Evolutionary conservation across 2,113 vertebrate species (phyloP).

Genomic region (Phalacrocorax brasilianus): DNA sequence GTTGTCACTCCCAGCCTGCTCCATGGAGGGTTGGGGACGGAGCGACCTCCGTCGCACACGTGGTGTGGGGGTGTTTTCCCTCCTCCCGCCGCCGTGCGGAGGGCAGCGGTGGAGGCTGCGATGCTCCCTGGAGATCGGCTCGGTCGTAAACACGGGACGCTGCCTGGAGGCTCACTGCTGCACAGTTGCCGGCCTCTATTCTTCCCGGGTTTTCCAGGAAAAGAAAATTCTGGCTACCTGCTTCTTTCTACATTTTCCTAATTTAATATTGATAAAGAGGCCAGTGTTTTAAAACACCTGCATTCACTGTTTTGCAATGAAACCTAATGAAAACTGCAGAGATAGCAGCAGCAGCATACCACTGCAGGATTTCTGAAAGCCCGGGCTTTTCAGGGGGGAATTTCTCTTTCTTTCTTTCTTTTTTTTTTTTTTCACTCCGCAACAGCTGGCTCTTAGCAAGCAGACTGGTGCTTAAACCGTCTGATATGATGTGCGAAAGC

Average conservation of each 20-base stretch:
- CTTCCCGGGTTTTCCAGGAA: background rate
- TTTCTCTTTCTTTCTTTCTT: background rate
- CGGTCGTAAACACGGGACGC: accelerated
- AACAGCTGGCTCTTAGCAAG: constrained; percentile 67
- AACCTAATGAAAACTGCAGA: background rate
- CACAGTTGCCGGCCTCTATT: background rate
- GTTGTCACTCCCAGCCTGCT: background rate
- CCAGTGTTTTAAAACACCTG: background rate
- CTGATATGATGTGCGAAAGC: constrained; percentile 69
- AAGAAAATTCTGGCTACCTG: background rate
- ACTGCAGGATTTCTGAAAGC: background rate
- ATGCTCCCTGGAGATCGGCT: accelerated
- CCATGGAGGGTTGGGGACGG: background rate
- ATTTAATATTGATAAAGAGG: background rate
- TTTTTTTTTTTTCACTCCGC: background rate
- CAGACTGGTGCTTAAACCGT: constrained; percentile 26
- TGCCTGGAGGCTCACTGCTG: accelerated
- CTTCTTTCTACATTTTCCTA: background rate
- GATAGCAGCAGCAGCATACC: background rate
- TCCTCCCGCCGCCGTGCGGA: accelerated
- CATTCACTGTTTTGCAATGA: background rate
- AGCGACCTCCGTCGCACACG: accelerated
- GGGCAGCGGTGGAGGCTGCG: accelerated
- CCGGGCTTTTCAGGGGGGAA: background rate
- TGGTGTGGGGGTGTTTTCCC: background rate